phyloP scores from a whole-genome alignment of 2,888 invertebrate species.

The Microplitis manilae region DNA sequence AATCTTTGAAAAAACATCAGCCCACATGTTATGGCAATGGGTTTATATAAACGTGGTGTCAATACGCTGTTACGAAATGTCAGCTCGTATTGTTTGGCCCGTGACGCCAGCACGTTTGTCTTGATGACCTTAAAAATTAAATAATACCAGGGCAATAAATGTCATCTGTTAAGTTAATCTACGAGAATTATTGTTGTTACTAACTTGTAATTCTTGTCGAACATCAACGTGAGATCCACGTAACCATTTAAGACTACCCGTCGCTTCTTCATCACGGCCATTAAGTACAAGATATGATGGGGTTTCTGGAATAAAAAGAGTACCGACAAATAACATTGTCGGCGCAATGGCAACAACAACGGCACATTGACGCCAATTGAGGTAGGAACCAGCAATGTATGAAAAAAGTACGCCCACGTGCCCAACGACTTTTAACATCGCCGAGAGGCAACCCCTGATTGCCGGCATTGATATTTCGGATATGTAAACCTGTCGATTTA shows the following conservation, averaged over 20 bases:
- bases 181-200: conserved; percentile 17
- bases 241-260: conserved; percentile 82
- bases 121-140: conserved; percentile 63
- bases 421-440: conserved; percentile 87
- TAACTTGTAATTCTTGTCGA: conserved; percentile 77
- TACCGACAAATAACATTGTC: conserved; percentile 82
- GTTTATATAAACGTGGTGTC: conserved; percentile 75
- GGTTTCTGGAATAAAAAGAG: conserved; percentile 89
- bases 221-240: conserved; percentile 88
- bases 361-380: conserved; percentile 90
- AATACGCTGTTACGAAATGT: conserved; percentile 67
- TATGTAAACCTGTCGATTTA: conserved; percentile 81
- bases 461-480: conserved; percentile 92
- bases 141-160: conserved; percentile 8
- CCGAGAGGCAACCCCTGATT: conserved; percentile 88
- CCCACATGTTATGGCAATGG: conserved; percentile 86
- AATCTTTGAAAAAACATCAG: conserved; percentile 92
- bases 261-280: conserved; percentile 83
- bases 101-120: conserved; percentile 67
- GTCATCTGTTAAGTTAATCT: conserved; percentile 5
- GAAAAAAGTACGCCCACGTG: conserved; percentile 89
- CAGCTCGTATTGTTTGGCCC: conserved; percentile 68
- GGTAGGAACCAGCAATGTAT: conserved; percentile 86
- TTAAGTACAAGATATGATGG: conserved; percentile 87
- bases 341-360: conserved; percentile 85